These are phyloP conservation scores for Beris chalybata DNA, from an alignment of 2,888 invertebrate species.

Conservation along the genomic window DNA sequence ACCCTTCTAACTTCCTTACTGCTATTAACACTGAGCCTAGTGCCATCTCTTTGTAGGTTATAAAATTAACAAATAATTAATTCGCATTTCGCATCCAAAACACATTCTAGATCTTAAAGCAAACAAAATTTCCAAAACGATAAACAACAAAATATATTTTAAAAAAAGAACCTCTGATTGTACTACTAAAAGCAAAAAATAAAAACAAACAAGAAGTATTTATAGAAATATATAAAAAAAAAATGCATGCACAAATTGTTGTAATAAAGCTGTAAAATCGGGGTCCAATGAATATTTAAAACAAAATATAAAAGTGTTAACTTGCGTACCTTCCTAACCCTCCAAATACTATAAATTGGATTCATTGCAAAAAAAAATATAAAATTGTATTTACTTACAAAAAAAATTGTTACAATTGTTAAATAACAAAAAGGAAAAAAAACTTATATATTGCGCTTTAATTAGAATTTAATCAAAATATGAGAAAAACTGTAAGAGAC, in stretches of 20 bases:
- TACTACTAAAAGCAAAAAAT: too few species aligned
- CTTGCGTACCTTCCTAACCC: too few species aligned
- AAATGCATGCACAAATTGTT: too few species aligned
- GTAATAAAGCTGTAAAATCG: too few species aligned
- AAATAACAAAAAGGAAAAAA: not conserved
- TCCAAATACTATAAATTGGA: not conserved
- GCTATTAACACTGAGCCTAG: constrained; percentile 16
- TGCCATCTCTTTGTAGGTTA: constrained; percentile 29
- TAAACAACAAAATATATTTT: not conserved
- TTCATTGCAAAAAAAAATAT: not conserved
- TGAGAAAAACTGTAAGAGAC: constrained; percentile 6
- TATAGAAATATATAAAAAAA: too few species aligned
- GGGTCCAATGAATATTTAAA: too few species aligned
- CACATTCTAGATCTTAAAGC: not conserved
- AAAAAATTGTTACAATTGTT: not conserved
- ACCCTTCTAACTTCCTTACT: constrained; percentile 12
- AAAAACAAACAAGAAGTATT: too few species aligned
- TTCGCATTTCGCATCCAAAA: not conserved
- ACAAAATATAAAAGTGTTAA: too few species aligned
- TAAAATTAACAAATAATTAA: constrained; percentile 4
- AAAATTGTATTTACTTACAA: constrained; percentile 3
- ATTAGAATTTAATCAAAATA: constrained; percentile 26
- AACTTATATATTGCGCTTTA: constrained; percentile 23
- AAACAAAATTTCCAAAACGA: not conserved
- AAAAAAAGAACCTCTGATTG: too few species aligned